These are phyloP conservation scores for Entomobrya multifasciata DNA, from an alignment of 2,888 invertebrate genomes.

Conservation along the genomic window DNA sequence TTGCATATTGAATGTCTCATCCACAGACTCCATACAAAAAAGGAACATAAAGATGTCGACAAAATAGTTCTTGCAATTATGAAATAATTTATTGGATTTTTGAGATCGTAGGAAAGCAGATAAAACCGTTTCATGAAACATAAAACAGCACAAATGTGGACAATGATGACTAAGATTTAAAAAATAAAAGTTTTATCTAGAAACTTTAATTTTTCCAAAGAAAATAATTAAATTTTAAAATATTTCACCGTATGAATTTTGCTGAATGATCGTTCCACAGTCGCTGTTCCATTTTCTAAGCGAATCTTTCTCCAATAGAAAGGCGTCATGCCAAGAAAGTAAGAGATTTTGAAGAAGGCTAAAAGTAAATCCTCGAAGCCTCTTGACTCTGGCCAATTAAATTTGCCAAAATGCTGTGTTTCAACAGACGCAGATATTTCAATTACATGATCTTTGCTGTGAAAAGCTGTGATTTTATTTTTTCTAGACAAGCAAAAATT, in stretches of 20 bases:
- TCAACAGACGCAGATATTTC: not conserved
- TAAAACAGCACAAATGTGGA: slow-evolving; percentile 10
- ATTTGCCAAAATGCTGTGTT: not conserved
- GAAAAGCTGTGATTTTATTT: not conserved
- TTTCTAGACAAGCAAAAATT: not conserved
- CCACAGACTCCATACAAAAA: slow-evolving; percentile 42
- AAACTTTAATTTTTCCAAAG: not conserved
- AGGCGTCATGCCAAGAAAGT: slow-evolving; percentile 28
- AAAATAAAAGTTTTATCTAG: not conserved
- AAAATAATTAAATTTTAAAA: not conserved
- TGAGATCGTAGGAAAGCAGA: slow-evolving; percentile 24
- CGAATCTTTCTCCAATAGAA: not conserved
- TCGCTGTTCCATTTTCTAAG: not conserved
- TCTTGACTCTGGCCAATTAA: not conserved
- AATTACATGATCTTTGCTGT: no score
- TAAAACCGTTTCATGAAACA: slow-evolving; percentile 9
- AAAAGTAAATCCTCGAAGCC: not conserved
- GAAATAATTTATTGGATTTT: slow-evolving; percentile 42
- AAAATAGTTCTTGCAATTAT: slow-evolving; percentile 33
- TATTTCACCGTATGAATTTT: slow-evolving; percentile 19
- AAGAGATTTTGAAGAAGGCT: not conserved
- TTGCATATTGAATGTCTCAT: not conserved
- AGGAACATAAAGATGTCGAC: not conserved
- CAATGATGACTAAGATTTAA: slow-evolving; percentile 6
- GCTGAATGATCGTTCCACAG: not conserved